These are phyloP conservation scores for Coptodon rendalli DNA, from an alignment of 2,113 vertebrate genomes.

Conservation along the genomic window DNA sequence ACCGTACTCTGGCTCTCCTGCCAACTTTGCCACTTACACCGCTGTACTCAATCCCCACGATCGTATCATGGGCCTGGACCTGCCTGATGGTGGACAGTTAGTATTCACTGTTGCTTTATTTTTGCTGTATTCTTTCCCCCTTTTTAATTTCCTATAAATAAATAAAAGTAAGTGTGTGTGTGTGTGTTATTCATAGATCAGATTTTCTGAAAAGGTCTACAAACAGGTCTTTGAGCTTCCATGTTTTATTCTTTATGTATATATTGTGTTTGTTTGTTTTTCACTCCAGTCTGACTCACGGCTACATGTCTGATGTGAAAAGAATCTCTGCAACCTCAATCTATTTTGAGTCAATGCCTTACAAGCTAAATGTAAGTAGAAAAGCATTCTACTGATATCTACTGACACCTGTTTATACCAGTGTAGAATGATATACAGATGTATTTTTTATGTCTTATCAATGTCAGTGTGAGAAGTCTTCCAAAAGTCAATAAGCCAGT, in stretches of 20 bases:
- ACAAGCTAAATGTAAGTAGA: constrained; percentile 89
- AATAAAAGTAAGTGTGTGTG: no score
- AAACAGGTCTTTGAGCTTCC: no score
- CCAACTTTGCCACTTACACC: constrained; percentile 88
- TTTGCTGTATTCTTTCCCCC: background rate
- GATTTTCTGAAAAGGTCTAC: no score
- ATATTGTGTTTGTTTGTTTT: background rate
- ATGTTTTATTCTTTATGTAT: background rate
- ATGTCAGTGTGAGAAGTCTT: background rate
- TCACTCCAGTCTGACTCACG: constrained; percentile 83
- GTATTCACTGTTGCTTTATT: constrained; percentile 14
- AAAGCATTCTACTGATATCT: background rate
- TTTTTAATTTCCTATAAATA: background rate
- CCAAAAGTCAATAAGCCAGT: background rate
- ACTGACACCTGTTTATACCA: background rate
- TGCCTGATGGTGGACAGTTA: constrained; percentile 93
- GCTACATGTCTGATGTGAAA: constrained; percentile 91
- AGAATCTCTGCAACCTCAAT: constrained; percentile 93
- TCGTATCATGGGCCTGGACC: constrained; percentile 92
- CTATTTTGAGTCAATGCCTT: constrained; percentile 98
- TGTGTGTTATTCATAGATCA: no score
- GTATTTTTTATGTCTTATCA: background rate
- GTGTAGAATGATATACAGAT: background rate
- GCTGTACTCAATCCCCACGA: constrained; percentile 90
- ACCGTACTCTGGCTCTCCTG: constrained; percentile 91